Conservation (phyloP, 2,113 vertebrate genomes). For the Cyprinodon tularosa region DNA sequence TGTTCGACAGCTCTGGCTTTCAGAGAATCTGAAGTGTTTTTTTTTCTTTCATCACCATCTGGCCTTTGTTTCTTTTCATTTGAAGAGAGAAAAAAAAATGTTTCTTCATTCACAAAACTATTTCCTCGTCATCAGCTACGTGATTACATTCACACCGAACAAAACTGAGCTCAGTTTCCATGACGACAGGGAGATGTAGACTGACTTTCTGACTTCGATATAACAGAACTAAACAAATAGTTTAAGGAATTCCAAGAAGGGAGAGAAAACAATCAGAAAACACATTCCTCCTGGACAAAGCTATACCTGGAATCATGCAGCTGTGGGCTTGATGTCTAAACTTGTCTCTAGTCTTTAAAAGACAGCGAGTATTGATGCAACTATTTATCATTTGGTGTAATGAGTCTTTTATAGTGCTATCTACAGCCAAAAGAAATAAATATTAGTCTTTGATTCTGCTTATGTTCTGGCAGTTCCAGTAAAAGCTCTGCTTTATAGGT, state of each 20-base stretch:
- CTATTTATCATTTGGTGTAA: neutral
- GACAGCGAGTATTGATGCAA: neutral
- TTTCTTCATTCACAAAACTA: neutral
- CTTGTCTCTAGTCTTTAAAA: neutral
- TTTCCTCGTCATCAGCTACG: neutral
- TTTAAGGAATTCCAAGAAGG: conserved; percentile 3
- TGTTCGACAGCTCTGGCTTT: neutral
- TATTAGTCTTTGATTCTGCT: neutral
- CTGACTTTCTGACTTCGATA: neutral
- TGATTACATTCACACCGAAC: neutral
- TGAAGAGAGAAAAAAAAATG: neutral
- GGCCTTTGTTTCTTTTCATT: neutral
- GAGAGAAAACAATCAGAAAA: conserved; percentile 1
- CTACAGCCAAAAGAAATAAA: neutral
- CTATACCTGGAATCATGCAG: neutral
- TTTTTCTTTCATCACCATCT: neutral
- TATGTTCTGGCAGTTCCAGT: neutral
- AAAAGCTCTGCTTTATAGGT: neutral
- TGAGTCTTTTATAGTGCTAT: neutral
- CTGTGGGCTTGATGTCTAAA: neutral
- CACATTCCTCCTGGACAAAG: neutral
- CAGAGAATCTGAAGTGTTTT: neutral
- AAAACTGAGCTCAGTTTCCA: neutral
- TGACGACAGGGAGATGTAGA: neutral
- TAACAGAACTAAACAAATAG: neutral